Conservation (phyloP, 2,113 vertebrate genomes). For the Phylloscopus trochilus region DNA sequence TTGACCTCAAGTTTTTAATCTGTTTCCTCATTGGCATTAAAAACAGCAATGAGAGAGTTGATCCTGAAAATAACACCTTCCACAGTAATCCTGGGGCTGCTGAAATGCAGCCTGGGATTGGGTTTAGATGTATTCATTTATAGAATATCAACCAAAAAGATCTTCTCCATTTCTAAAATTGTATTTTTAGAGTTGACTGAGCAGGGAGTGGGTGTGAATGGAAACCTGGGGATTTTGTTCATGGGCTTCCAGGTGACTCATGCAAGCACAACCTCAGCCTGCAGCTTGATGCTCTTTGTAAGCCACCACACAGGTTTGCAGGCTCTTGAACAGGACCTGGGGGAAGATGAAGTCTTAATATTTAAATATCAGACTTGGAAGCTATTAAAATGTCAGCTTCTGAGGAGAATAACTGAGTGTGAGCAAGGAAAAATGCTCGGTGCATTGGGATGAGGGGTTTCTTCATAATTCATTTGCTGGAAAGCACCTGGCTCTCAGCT, state of each 20-base stretch:
- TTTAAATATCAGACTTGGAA: neutral
- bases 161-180: neutral
- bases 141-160: neutral
- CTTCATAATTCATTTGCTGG: neutral
- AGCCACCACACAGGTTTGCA: neutral
- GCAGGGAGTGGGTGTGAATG: neutral
- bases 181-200: neutral
- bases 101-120: neutral
- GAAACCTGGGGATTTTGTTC: neutral
- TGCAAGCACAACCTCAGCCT: neutral
- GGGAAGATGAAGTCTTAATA: neutral
- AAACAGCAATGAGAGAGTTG: neutral
- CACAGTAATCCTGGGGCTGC: neutral
- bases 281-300: neutral
- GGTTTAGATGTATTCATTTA: neutral
- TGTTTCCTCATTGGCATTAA: neutral
- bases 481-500: neutral
- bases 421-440: neutral
- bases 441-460: neutral
- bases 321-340: neutral
- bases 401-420: neutral
- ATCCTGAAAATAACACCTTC: slow-evolving; percentile 22
- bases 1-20: neutral
- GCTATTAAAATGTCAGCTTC: neutral
- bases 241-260: neutral